A percentile compares a stretch with the other conserved stretches of the same genome.
Conservation (phyloP, 2,113 vertebrate species). For the Lepus timidus region DNA sequence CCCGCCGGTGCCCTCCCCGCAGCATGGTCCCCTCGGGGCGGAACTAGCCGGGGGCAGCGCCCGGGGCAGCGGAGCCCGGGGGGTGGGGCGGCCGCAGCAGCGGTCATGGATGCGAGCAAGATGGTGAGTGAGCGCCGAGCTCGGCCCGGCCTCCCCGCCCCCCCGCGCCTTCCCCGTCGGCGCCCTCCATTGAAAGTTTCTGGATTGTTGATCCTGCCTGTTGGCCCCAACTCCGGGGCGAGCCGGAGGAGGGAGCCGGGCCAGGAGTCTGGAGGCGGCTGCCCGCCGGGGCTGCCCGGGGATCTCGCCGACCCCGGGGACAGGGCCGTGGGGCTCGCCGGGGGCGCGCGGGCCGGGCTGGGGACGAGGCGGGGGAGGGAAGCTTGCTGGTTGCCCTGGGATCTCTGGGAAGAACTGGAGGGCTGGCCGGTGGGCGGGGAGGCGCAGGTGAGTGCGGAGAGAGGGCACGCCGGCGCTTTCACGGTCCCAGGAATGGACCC, state of each 20-base stretch:
- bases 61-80: slow-evolving; percentile 40
- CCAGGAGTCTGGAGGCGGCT: slow-evolving; percentile 66
- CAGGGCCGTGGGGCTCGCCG: background rate
- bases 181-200: slow-evolving; percentile 80
- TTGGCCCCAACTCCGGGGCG: slow-evolving; percentile 67
- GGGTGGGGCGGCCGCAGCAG: slow-evolving; percentile 64
- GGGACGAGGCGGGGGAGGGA: background rate
- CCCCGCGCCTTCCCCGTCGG: background rate
- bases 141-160: background rate
- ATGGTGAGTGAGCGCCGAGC: slow-evolving; percentile 85
- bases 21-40: slow-evolving; percentile 56
- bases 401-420: slow-evolving; percentile 16
- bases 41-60: slow-evolving; percentile 59
- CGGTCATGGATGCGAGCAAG: slow-evolving; percentile 88
- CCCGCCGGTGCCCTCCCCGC: slow-evolving; percentile 38
- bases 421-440: background rate
- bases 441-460: slow-evolving; percentile 63
- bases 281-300: background rate
- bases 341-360: background rate
- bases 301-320: background rate
- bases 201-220: slow-evolving; percentile 71
- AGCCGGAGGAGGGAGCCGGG: slow-evolving; percentile 61
- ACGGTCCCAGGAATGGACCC: background rate
- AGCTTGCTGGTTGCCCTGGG: background rate
- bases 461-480: too few relatives aligned